These are phyloP conservation scores for Xanthia icteritia DNA, from an alignment of 2,888 invertebrate species.

Conservation along the genomic window DNA sequence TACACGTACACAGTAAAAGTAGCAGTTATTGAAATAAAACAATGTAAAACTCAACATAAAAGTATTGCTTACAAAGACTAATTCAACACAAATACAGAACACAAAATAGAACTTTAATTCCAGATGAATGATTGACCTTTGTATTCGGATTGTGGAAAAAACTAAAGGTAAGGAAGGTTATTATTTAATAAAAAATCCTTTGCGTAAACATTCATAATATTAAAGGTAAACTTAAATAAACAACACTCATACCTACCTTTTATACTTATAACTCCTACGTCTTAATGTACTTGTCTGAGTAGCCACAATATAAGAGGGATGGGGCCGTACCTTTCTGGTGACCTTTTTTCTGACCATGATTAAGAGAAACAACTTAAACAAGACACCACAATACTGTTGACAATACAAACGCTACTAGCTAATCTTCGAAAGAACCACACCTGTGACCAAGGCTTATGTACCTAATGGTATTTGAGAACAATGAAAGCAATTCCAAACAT, in stretches of 20 bases:
- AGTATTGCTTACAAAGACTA: not conserved
- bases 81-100: not conserved
- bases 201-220: not conserved
- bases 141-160: not conserved
- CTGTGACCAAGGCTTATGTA: constrained; percentile 8
- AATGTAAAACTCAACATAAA: not conserved
- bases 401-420: constrained; percentile 37
- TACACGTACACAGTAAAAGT: constrained; percentile 4
- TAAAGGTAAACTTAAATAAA: not conserved
- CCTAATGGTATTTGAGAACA: constrained; percentile 59
- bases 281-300: constrained; percentile 65
- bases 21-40: constrained; percentile 5
- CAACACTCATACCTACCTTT: constrained; percentile 70
- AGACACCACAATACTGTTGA: constrained; percentile 37
- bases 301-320: constrained; percentile 65
- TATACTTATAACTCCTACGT: constrained; percentile 68
- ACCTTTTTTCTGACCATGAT: constrained; percentile 66
- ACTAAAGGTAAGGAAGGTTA: not conserved
- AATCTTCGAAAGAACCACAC: constrained; percentile 54
- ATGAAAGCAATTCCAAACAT: constrained; percentile 61
- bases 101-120: constrained; percentile 7
- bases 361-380: constrained; percentile 14
- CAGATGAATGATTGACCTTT: not conserved
- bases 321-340: constrained; percentile 56
- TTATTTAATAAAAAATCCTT: not conserved